Percentiles rank a stretch among this genome's conserved stretches.
phyloP scores from a whole-genome alignment of 2,797 vertebrate species.

The Hylomyscus alleni region DNA sequence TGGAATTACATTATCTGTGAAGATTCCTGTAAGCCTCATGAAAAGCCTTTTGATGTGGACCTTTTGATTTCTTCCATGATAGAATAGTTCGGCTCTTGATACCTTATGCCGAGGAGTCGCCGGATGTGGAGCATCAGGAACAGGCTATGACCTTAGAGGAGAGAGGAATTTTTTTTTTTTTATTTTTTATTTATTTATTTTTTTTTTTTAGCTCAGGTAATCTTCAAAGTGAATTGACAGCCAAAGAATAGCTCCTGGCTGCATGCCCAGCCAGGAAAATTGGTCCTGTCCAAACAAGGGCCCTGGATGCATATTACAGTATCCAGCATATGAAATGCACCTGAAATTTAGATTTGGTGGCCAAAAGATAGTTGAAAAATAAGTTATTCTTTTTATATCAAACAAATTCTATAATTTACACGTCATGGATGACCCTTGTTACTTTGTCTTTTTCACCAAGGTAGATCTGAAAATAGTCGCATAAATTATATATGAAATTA shows the following conservation, averaged over 20 bases:
- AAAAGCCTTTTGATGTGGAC: neutral
- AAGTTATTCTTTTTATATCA: constrained; percentile 47
- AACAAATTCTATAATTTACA: constrained; percentile 60
- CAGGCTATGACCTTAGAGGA: neutral
- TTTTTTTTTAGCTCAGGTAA: constrained; percentile 6
- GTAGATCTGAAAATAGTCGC: constrained; percentile 17
- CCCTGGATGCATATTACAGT: neutral
- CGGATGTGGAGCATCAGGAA: neutral
- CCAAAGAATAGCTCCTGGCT: neutral
- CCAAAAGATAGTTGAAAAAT: constrained; percentile 39
- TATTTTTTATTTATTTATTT: too few species aligned
- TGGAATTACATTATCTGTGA: neutral
- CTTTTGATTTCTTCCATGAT: neutral
- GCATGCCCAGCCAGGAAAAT: neutral
- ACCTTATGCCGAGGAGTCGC: neutral
- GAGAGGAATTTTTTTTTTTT: neutral
- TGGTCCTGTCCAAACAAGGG: neutral
- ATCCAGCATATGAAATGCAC: neutral
- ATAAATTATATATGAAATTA: constrained; percentile 64
- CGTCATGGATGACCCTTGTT: constrained; percentile 33
- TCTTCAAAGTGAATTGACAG: constrained; percentile 43
- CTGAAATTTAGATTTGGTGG: constrained; percentile 38
- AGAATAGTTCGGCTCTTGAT: neutral
- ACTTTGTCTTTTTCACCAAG: constrained; percentile 40
- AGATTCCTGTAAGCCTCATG: neutral